phyloP scores from a whole-genome alignment of 2,113 vertebrate genomes.

The Gallinago paraguaiae region DNA sequence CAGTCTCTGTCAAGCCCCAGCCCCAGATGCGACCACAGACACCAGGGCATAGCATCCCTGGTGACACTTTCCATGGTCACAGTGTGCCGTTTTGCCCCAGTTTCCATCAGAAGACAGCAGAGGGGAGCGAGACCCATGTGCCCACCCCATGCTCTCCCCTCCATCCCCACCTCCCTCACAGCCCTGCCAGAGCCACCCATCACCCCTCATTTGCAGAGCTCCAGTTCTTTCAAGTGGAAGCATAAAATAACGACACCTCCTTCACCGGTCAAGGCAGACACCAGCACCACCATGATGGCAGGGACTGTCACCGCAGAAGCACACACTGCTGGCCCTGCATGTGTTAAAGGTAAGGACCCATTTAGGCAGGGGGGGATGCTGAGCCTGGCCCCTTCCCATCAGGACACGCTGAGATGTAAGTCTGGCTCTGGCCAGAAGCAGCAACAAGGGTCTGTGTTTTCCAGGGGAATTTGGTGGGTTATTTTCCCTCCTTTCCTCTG shows the following conservation, averaged over 20 bases:
- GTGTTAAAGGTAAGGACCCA: neutral
- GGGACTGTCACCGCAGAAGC: neutral
- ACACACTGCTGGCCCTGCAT: neutral
- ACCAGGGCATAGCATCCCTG: neutral
- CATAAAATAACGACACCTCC: neutral
- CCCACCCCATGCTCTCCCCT: no score
- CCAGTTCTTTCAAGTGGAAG: neutral
- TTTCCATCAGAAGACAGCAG: neutral
- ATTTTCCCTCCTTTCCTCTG: neutral
- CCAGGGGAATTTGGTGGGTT: fast-evolving
- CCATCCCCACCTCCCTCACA: neutral
- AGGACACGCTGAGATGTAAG: neutral
- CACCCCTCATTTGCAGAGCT: fast-evolving
- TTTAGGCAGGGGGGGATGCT: neutral
- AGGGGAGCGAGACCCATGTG: neutral
- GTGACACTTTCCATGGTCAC: neutral
- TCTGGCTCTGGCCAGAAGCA: neutral
- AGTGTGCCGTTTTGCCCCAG: neutral
- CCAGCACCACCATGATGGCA: fast-evolving
- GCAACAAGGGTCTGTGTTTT: neutral
- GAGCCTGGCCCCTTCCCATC: neutral
- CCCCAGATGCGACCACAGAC: fast-evolving
- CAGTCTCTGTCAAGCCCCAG: neutral
- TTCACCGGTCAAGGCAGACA: fast-evolving
- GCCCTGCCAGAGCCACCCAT: neutral